These are phyloP conservation scores for Agonopterix alstromeriana DNA, from an alignment of 2,888 invertebrate species.

Conservation along the genomic window DNA sequence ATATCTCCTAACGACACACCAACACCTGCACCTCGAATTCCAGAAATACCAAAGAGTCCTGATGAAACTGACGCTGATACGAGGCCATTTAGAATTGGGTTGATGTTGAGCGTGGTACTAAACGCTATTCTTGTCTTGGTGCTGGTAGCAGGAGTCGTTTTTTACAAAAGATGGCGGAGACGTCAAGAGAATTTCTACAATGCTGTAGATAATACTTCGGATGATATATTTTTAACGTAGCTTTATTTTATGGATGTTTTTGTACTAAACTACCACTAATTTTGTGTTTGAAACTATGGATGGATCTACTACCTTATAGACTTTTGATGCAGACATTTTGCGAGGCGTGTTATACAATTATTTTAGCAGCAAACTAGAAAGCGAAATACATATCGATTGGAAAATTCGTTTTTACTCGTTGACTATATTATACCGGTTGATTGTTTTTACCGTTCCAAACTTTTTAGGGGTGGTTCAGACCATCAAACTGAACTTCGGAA, in stretches of 20 bases:
- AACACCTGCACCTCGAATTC: not conserved
- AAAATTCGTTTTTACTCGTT: too few relatives aligned
- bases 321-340: too few relatives aligned
- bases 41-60: not conserved
- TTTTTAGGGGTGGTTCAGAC: too few relatives aligned
- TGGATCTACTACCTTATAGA: too few relatives aligned
- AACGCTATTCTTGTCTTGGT: constrained; percentile 38
- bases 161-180: constrained; percentile 33
- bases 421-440: too few relatives aligned
- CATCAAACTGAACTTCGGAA: too few relatives aligned
- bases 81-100: constrained; percentile 7
- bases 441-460: too few relatives aligned
- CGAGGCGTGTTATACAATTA: too few relatives aligned
- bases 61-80: not conserved
- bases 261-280: too few relatives aligned
- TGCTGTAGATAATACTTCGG: constrained; percentile 31
- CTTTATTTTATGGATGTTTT: too few relatives aligned
- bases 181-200: constrained; percentile 32
- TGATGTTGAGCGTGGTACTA: constrained; percentile 40
- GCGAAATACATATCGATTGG: too few relatives aligned
- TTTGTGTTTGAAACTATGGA: not conserved
- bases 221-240: constrained; percentile 9
- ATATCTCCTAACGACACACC: not conserved
- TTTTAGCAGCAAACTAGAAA: too few relatives aligned
- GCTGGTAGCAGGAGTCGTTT: constrained; percentile 27